Percentiles rank a stretch among this genome's conserved stretches.
These are phyloP conservation scores for Drosophila kanekoi DNA, from an alignment of 2,888 invertebrate genomes.

Conservation along the genomic window DNA sequence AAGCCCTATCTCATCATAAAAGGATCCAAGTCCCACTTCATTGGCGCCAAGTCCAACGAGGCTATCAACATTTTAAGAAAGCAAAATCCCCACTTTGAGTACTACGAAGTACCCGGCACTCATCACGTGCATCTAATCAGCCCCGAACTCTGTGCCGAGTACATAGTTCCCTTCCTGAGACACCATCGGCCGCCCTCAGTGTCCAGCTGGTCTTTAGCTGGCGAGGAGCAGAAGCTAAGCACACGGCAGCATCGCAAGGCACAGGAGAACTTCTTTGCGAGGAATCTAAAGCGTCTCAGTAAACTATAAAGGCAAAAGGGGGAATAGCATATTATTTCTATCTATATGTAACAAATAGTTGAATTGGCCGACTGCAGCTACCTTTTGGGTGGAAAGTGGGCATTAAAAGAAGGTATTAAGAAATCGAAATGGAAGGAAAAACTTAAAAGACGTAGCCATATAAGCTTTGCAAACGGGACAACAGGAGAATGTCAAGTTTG, in stretches of 20 bases:
- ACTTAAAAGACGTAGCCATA: too few relatives aligned
- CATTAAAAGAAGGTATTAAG: too few relatives aligned
- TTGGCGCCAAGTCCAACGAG: constrained; percentile 85
- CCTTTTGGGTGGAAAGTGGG: too few relatives aligned
- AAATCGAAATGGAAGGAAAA: too few relatives aligned
- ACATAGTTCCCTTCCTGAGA: constrained; percentile 63
- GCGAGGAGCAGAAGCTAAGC: constrained; percentile 21
- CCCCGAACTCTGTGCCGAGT: constrained; percentile 87
- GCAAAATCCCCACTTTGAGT: constrained; percentile 87
- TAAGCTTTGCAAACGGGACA: too few relatives aligned
- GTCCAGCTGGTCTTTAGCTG: constrained; percentile 45
- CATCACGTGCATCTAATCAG: constrained; percentile 91
- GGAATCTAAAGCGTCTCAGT: constrained; percentile 8
- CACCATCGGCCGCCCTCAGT: constrained; percentile 49
- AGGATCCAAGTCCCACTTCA: constrained; percentile 86
- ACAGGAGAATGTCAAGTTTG: too few relatives aligned
- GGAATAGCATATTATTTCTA: too few relatives aligned
- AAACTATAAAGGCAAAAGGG: constrained; percentile 37
- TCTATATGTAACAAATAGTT: too few relatives aligned
- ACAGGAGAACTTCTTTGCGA: constrained; percentile 34
- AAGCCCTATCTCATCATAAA: constrained; percentile 89
- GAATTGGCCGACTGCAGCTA: too few relatives aligned
- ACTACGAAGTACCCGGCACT: constrained; percentile 87
- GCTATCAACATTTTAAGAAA: constrained; percentile 87
- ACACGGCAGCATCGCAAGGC: constrained; percentile 13